Evolutionary conservation across 2,888 invertebrate species (phyloP).

Genomic region (Drymonia ruficornis): DNA sequence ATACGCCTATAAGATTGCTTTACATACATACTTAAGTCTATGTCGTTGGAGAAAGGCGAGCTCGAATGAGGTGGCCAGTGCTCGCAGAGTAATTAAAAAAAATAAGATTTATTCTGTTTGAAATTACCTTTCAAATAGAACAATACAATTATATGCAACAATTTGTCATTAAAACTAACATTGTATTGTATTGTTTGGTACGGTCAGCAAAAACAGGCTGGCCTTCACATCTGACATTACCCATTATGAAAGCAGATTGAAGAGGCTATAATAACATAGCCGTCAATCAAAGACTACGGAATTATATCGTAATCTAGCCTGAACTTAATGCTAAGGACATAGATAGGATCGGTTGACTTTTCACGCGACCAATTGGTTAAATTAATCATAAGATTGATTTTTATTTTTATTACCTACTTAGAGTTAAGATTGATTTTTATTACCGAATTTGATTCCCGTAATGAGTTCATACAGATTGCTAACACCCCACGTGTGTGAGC

Average conservation of each 20-base stretch:
- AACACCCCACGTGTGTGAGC: too few relatives aligned
- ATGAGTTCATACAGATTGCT: too few relatives aligned
- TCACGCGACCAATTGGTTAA: slow-evolving; percentile 24
- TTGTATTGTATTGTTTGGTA: not conserved
- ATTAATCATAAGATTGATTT: slow-evolving; percentile 4
- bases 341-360: slow-evolving; percentile 20
- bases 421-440: too few relatives aligned
- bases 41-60: too few relatives aligned
- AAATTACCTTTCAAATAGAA: too few relatives aligned
- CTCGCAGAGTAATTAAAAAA: too few relatives aligned
- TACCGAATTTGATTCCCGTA: too few relatives aligned
- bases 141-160: too few relatives aligned
- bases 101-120: too few relatives aligned
- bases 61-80: too few relatives aligned
- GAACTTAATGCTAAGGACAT: slow-evolving; percentile 19
- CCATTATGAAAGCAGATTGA: slow-evolving; percentile 22
- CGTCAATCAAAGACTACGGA: slow-evolving; percentile 26
- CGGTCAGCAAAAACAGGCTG: not conserved
- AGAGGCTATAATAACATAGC: slow-evolving; percentile 22
- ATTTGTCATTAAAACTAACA: not conserved
- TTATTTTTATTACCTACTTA: not conserved
- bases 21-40: too few relatives aligned
- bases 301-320: slow-evolving; percentile 22
- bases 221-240: slow-evolving; percentile 31
- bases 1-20: too few relatives aligned